Conservation (phyloP, 2,797 vertebrate species). For the Sebastes matsubarae region DNA sequence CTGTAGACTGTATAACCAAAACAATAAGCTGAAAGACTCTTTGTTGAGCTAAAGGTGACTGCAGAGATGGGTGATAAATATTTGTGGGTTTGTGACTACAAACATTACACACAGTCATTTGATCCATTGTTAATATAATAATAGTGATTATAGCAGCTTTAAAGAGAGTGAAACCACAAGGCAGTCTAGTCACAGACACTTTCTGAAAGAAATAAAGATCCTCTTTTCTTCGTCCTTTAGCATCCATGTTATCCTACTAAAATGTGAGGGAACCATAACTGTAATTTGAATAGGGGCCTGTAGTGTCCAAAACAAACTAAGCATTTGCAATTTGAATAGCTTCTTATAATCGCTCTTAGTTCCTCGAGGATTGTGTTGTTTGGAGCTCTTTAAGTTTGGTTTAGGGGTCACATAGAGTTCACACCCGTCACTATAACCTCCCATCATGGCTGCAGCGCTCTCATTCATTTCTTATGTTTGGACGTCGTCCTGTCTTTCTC, state of each 20-base stretch:
- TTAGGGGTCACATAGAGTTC: conserved; percentile 32
- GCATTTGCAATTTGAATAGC: neutral
- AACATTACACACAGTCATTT: neutral
- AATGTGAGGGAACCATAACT: neutral
- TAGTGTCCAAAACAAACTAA: conserved; percentile 2
- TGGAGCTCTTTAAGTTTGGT: conserved; percentile 10
- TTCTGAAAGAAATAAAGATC: neutral
- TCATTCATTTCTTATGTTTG: conserved; percentile 1
- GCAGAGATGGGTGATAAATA: neutral
- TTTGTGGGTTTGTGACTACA: neutral
- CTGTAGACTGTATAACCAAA: neutral
- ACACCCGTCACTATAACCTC: neutral
- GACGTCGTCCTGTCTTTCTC: conserved; percentile 4
- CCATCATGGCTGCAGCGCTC: neutral
- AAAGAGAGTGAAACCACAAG: neutral
- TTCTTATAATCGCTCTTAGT: neutral
- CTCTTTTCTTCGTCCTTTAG: neutral
- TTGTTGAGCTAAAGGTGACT: neutral
- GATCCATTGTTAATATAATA: neutral
- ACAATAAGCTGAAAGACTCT: neutral
- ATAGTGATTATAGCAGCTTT: neutral
- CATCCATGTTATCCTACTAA: neutral
- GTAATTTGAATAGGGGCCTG: neutral
- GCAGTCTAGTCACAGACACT: neutral
- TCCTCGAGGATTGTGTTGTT: neutral